These are phyloP conservation scores for Platysternon megacephalum DNA, from an alignment of 2,113 vertebrate genomes.

Conservation along the genomic window DNA sequence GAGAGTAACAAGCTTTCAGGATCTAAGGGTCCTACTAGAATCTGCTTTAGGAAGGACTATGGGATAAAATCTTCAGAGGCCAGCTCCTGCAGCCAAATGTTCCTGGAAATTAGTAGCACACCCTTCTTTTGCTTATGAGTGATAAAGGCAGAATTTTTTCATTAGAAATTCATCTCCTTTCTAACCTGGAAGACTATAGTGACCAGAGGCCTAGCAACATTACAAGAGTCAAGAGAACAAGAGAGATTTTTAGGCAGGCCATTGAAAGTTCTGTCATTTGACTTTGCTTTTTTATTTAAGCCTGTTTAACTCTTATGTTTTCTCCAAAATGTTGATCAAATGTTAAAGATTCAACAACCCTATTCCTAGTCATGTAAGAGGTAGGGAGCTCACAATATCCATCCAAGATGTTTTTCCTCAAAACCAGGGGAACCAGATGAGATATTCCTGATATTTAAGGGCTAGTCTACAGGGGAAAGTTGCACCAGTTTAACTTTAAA, in stretches of 20 bases:
- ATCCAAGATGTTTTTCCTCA: background rate
- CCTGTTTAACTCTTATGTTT: background rate
- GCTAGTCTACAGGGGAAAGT: background rate
- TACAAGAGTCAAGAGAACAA: background rate
- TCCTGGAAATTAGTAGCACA: background rate
- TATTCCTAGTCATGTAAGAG: background rate
- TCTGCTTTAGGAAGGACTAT: background rate
- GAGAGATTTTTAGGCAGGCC: background rate
- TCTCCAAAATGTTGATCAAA: background rate
- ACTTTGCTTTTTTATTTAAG: too few relatives aligned
- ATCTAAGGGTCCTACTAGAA: background rate
- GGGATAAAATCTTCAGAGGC: background rate
- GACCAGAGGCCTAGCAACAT: background rate
- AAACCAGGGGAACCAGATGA: background rate
- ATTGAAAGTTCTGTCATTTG: background rate
- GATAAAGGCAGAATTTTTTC: background rate
- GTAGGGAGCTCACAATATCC: background rate
- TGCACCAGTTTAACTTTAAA: background rate
- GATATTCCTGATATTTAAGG: background rate
- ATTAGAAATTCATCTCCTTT: background rate
- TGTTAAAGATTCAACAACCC: background rate
- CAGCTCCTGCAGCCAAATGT: background rate
- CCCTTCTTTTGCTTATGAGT: background rate
- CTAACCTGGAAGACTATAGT: background rate
- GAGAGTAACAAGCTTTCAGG: background rate